Evolutionary conservation across 2,888 invertebrate genomes (phyloP).

Genomic region (Perdita meconis): DNA sequence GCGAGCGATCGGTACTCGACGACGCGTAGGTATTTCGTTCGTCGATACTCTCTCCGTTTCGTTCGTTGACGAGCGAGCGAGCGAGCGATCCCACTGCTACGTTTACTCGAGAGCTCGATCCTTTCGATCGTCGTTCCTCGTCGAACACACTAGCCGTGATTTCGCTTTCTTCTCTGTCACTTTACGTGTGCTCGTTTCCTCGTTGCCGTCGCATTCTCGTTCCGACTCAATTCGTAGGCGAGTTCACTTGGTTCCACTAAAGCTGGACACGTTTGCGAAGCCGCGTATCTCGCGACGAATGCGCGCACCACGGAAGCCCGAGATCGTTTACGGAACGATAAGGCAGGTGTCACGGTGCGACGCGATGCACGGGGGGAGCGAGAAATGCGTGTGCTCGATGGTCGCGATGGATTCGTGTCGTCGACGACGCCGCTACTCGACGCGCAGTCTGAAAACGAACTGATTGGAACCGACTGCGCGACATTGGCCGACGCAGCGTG

Average conservation of each 20-base stretch:
- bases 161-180: slow-evolving; percentile 14
- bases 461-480: slow-evolving; percentile 45
- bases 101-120: slow-evolving; percentile 28
- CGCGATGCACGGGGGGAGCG: not conserved
- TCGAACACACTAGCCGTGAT: slow-evolving; percentile 32
- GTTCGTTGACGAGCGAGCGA: slow-evolving; percentile 26
- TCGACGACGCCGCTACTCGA: slow-evolving; percentile 6
- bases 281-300: not conserved
- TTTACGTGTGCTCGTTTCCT: slow-evolving; percentile 29
- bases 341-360: too few species aligned
- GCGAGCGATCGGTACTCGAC: not conserved
- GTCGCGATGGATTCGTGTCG: slow-evolving; percentile 13
- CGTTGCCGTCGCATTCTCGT: slow-evolving; percentile 57
- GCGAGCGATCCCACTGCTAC: slow-evolving; percentile 44
- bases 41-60: slow-evolving; percentile 17
- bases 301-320: not conserved
- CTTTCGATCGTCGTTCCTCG: slow-evolving; percentile 47
- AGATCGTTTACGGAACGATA: not conserved
- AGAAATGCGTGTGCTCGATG: not conserved
- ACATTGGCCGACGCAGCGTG: slow-evolving; percentile 20
- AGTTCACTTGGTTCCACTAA: slow-evolving; percentile 20
- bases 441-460: slow-evolving; percentile 48
- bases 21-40: slow-evolving; percentile 17
- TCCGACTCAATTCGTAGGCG: slow-evolving; percentile 22
- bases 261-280: not conserved